phyloP scores from a whole-genome alignment of 2,113 vertebrate species.

The Tyto alba region DNA sequence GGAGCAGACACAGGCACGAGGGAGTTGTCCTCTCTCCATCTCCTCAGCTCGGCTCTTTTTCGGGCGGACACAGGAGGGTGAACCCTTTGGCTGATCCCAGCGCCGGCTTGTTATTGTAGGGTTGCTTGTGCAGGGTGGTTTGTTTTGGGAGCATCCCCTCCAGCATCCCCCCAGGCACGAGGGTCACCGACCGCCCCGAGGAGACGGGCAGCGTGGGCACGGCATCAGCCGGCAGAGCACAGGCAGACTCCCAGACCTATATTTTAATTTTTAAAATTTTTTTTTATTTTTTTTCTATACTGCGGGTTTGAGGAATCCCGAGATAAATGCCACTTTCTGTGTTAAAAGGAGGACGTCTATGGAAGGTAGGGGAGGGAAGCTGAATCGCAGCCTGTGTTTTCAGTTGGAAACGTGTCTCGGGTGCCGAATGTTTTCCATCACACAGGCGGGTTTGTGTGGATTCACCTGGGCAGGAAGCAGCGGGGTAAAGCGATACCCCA shows the following conservation, averaged over 20 bases:
- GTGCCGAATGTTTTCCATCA: not conserved
- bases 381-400: conserved; percentile 35
- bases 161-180: rapidly evolving
- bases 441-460: conserved; percentile 52
- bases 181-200: rapidly evolving
- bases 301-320: not conserved
- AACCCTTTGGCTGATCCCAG: not conserved
- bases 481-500: conserved; percentile 47
- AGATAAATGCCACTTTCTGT: not conserved
- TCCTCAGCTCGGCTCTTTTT: rapidly evolving
- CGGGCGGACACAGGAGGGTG: rapidly evolving
- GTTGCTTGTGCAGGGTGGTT: not conserved
- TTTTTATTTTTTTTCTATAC: too few relatives aligned
- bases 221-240: rapidly evolving
- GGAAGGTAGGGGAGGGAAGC: not conserved
- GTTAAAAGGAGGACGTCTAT: not conserved
- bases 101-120: rapidly evolving
- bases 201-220: not conserved
- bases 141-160: not conserved
- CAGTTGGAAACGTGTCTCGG: not conserved
- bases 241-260: not conserved
- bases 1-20: not conserved
- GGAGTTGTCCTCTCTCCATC: not conserved
- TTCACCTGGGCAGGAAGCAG: conserved; percentile 60
- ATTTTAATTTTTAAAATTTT: too few relatives aligned